A percentile compares a stretch with the other conserved stretches of the same genome.
phyloP scores from a whole-genome alignment of 1,140 invertebrate species.

The Patella vulgata region DNA sequence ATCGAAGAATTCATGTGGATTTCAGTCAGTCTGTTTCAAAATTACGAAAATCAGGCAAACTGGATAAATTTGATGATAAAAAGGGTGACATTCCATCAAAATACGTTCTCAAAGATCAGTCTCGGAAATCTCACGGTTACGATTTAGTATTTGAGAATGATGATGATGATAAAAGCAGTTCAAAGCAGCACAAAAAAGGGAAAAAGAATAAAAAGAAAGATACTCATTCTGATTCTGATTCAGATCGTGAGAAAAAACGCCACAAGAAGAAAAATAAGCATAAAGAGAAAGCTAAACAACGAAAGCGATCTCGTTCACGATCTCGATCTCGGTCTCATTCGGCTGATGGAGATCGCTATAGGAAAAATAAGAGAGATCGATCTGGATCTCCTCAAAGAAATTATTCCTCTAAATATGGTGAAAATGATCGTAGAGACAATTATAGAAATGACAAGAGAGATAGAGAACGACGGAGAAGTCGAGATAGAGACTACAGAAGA shows the following conservation, averaged over 20 bases:
- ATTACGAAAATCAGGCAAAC: conserved; percentile 56
- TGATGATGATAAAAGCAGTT: neutral
- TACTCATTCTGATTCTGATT: too few relatives aligned
- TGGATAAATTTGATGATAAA: neutral
- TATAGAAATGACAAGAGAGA: conserved; percentile 26
- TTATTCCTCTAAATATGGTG: too few relatives aligned
- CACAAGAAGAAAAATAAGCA: too few relatives aligned
- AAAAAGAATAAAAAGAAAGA: too few relatives aligned
- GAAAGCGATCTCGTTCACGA: too few relatives aligned
- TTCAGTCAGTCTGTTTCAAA: conserved; percentile 99
- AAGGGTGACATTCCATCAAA: neutral
- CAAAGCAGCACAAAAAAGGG: too few relatives aligned
- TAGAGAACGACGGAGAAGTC: conserved; percentile 27
- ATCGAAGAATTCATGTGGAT: conserved; percentile 98
- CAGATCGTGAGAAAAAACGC: too few relatives aligned
- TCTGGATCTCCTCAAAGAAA: too few relatives aligned
- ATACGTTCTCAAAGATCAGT: neutral
- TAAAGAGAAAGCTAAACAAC: too few relatives aligned
- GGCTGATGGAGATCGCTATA: too few relatives aligned
- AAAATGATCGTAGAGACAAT: conserved; percentile 15
- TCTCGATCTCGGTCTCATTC: too few relatives aligned
- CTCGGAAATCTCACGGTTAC: neutral
- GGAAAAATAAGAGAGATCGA: too few relatives aligned
- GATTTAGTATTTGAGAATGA: conserved; percentile 5
- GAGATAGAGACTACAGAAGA: conserved; percentile 2